Percentiles rank a stretch among this genome's conserved stretches.
phyloP scores from a whole-genome alignment of 1,140 invertebrate genomes.

The Cydia amplana region DNA sequence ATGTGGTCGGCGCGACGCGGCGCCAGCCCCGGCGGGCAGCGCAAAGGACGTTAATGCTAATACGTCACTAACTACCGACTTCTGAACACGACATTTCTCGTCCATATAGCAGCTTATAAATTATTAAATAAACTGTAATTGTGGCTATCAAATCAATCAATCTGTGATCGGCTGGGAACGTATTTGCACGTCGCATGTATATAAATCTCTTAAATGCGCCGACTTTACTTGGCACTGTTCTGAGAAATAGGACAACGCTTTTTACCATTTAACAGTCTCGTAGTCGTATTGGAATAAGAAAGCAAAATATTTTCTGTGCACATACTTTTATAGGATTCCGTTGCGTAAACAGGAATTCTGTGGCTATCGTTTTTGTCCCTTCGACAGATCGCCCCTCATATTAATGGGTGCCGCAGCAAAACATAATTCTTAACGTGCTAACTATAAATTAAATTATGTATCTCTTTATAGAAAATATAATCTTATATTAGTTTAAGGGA shows the following conservation, averaged over 20 bases:
- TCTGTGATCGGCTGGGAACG: slow-evolving; percentile 44
- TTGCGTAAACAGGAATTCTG: slow-evolving; percentile 8
- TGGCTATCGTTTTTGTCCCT: background rate
- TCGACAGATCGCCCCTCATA: slow-evolving; percentile 5
- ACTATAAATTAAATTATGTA: slow-evolving; percentile 6
- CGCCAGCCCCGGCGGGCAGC: slow-evolving; percentile 64
- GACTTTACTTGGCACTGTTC: slow-evolving; percentile 16
- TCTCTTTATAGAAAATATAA: background rate
- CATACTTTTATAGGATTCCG: slow-evolving; percentile 14
- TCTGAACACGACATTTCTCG: slow-evolving; percentile 59
- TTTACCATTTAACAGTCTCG: background rate
- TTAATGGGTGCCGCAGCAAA: background rate
- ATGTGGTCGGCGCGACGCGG: slow-evolving; percentile 67
- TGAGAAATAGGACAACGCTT: slow-evolving; percentile 15
- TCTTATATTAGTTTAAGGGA: background rate
- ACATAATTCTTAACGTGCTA: slow-evolving; percentile 8
- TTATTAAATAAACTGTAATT: slow-evolving; percentile 72
- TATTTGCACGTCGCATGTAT: slow-evolving; percentile 42
- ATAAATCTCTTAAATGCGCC: slow-evolving; percentile 15
- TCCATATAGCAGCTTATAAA: slow-evolving; percentile 66
- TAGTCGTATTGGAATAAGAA: background rate
- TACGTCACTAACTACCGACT: slow-evolving; percentile 53
- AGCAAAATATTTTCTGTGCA: slow-evolving; percentile 2
- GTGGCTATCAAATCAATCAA: slow-evolving; percentile 62
- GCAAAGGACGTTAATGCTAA: slow-evolving; percentile 71